Percentiles rank a stretch among this genome's conserved stretches.
phyloP scores from a whole-genome alignment of 2,888 invertebrate genomes.

The Globia sparganii region DNA sequence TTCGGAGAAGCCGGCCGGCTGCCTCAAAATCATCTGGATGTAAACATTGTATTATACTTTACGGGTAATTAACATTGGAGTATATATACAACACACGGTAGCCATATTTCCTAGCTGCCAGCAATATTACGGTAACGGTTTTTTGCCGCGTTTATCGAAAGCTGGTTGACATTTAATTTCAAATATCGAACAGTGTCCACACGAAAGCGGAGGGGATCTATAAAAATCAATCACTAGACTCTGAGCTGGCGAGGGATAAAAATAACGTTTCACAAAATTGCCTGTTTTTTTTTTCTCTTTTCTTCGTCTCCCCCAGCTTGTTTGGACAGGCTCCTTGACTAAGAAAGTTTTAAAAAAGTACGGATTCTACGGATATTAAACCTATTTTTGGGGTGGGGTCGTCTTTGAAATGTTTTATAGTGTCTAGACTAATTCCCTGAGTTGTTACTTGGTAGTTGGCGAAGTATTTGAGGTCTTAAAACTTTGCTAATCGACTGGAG shows the following conservation, averaged over 20 bases:
- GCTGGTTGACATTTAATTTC: constrained; percentile 45
- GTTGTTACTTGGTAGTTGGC: constrained; percentile 34
- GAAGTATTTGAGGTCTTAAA: constrained; percentile 48
- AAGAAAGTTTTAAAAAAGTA: constrained; percentile 54
- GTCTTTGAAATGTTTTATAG: constrained; percentile 63
- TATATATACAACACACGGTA: constrained; percentile 14
- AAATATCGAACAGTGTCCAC: constrained; percentile 42
- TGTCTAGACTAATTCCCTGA: constrained; percentile 64
- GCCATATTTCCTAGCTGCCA: constrained; percentile 18
- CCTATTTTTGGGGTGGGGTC: constrained; percentile 40
- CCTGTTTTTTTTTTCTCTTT: constrained; percentile 17
- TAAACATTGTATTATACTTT: constrained; percentile 49
- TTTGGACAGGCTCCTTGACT: constrained; percentile 56
- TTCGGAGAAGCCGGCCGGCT: constrained; percentile 51
- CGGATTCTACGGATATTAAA: constrained; percentile 52
- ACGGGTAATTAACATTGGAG: constrained; percentile 46
- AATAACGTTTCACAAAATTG: constrained; percentile 47
- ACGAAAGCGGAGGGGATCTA: constrained; percentile 26
- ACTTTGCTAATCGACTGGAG: constrained; percentile 46
- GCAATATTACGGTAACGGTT: constrained; percentile 17
- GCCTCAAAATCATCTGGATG: constrained; percentile 56
- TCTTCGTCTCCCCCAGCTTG: constrained; percentile 43
- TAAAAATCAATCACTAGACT: constrained; percentile 48
- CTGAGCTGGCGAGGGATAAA: constrained; percentile 36
- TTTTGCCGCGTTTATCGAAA: constrained; percentile 9